Evolutionary conservation across 2,888 invertebrate genomes (phyloP).

Genomic region (Galerucella calmariensis): DNA sequence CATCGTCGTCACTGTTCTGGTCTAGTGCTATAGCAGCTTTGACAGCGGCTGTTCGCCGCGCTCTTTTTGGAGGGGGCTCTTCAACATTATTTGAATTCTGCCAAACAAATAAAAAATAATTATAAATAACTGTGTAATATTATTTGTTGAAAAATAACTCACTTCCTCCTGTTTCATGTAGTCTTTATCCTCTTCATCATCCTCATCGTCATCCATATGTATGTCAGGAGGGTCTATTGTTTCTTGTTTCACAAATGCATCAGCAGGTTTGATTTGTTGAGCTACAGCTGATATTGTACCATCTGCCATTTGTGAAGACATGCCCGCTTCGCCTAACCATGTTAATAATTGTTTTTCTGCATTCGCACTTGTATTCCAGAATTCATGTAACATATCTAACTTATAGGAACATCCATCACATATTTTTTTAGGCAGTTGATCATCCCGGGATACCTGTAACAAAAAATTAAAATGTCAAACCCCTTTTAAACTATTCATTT

Average conservation of each 20-base stretch:
- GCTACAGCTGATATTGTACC: conserved; percentile 38
- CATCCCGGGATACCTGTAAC: conserved; percentile 73
- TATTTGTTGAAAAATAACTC: conserved; percentile 6
- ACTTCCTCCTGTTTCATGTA: conserved; percentile 47
- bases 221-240: conserved; percentile 44
- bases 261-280: conserved; percentile 43
- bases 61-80: conserved; percentile 56
- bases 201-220: conserved; percentile 43
- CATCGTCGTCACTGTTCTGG: conserved; percentile 56
- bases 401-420: conserved; percentile 78
- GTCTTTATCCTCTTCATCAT: conserved; percentile 43
- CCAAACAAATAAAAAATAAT: conserved; percentile 20
- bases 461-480: conserved; percentile 19
- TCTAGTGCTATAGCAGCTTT: conserved; percentile 54
- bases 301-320: conserved; percentile 41
- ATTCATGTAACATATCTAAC: conserved; percentile 77
- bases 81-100: conserved; percentile 42
- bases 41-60: conserved; percentile 57
- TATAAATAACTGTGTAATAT: not conserved
- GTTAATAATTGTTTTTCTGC: conserved; percentile 69
- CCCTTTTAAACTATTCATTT: no score
- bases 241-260: conserved; percentile 52
- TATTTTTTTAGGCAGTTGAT: conserved; percentile 77
- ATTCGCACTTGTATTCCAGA: conserved; percentile 76
- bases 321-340: conserved; percentile 58